Base-by-base conservation (phyloP, 2,113 vertebrate species). In the Seriola quinqueradiata region DNA sequence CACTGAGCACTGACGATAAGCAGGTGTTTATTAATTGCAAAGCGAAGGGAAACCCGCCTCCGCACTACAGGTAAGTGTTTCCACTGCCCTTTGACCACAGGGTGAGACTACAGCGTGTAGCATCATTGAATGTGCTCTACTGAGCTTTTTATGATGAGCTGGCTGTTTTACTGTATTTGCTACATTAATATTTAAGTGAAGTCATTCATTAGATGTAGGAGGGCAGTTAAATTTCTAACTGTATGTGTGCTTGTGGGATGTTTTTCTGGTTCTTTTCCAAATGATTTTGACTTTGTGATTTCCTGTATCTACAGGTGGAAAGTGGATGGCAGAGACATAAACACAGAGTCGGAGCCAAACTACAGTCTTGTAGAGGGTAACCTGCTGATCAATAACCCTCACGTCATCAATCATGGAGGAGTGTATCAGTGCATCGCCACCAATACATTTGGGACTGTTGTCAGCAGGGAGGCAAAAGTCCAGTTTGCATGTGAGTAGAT, bases 391-490 rank as follows among this genome's bases (percentile, higher is more conserved):
- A 95, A 91, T 92, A 95, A 95, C 60, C 97, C 97, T 65, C 94
- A 92, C 69, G 94, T 95, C 65, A 95, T 94, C 61, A 94, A 94
- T 79, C 96, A 97, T 71, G 90, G 90, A 73, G 97, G 97, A 77
- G 95, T 92, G n/a, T 98, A 97, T 92, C 97, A 98, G 92, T 98
- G 97, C 89, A 96, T 97, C 71, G 95, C 96, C 89, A 96, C 96
- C 89, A 98, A 98, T 91, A 72, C 92, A 5, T 95, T 97, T 75
- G 98, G 98, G 86, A 97, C 96, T 7, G 91, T 96, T 60, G 87
- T 97, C 82, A 98, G 97, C 94, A 95, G 92, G 77, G 95, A 95
- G 73, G 97, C 96, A 19, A 97, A 95, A 82, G 96, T 99, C 70
- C 96, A 96, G 74, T 99, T 97, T 95, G 96, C 97, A 91, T 97